Evolutionary conservation across 2,888 invertebrate species (phyloP), one percentile per base, ranked within the genome.

Genomic region (Drosophila formosana): DNA sequence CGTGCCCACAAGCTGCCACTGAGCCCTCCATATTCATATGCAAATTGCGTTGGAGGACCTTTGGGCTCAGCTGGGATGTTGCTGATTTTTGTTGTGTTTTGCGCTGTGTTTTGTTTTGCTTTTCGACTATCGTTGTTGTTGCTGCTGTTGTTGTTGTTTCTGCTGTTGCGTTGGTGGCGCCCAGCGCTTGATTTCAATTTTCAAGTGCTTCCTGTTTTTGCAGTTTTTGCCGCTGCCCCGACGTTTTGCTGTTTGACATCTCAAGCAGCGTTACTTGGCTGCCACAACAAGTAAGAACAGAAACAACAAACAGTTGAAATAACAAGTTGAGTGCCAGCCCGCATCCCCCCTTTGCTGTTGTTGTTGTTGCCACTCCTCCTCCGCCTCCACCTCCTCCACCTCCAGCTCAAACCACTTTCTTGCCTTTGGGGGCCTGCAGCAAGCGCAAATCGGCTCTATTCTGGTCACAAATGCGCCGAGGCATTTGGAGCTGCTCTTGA

Each of bases 41-140:
- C 85, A 85, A 85, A 85, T 85, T 78, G 75, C 66, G 73, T 82
- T 82, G 75, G 73, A 78, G 88, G 88, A 82, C 84, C 82, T 84
- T 75, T 75, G 69, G 72, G 76, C 72, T 75, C 58, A 72, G 76
- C 60, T 76, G 58, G 43, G 51, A 47, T 68, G 61, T 64, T 66
- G 58, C 50, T 75, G 61, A 60, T 30, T 58, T 61, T 43, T 46
- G 46, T 61, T 32, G 43, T 30, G 8, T 6, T 51, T 8, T 37
- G 30, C 9, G 37, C 11, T 30, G 55, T 57, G 55, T 56, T 60
- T 52, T 80, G 71, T 69, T 65, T 66, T 56, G 58, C 67, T 74
- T 75, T 58, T 46, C 50, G 46, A 63, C 68, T 65, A 50, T 52
- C 53, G 47, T 47, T 55, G 62, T 52, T 51, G 45, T 79, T 71